Evolutionary conservation across 2,888 invertebrate species (phyloP), one percentile per base, ranked within the genome.

Genomic region (Andrena chrysosceles): DNA sequence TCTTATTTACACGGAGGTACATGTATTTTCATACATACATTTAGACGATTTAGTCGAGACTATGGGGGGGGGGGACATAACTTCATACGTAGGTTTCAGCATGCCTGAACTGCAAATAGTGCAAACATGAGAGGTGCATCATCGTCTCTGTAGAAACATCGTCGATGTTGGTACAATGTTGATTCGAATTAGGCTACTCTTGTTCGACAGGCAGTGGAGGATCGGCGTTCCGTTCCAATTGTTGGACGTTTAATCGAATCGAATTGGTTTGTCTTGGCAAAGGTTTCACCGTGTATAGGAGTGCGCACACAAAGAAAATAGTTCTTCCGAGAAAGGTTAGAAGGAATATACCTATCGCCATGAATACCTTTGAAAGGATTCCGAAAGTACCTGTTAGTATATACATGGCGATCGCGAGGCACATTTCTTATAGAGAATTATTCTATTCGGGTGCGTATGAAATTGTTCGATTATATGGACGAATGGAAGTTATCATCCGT

Each of bases 321-420:
- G 16, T 13, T 52, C n/a, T 60, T 48, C 73, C 81, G 23, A 82
- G 49, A 10, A 82, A 1, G 1, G 49, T 67, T 54, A 82, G 52
- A 13, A 82, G 26, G 56, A 71, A 74, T 75, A 75, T 66, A 56
- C 81, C 81, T 16, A 80, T 31, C 16, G 56, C 66, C 31, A 74
- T 23, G 23, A 70, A 5, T 48, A 70, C 16, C 23, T 67, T 60
- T 10, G 56, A 66, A 7, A 90, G 20, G n/a, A 89, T 81, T 13
- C 85, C 77, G 13, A 91, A 67, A 3, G 80, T 70, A 5, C 89
- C 91, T 8, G 89, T 90, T 4, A 89, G 63, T n/a, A 89, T 35
- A 63, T 91, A 91, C 82, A 91, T 80, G 6, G 84, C 77, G 20
- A 91, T 89, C 10, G 91, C 89, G 26, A 91, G 77, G 70, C 91